Evolutionary conservation across 1,140 invertebrate genomes (phyloP).

Genomic region (Cydia splendana): DNA sequence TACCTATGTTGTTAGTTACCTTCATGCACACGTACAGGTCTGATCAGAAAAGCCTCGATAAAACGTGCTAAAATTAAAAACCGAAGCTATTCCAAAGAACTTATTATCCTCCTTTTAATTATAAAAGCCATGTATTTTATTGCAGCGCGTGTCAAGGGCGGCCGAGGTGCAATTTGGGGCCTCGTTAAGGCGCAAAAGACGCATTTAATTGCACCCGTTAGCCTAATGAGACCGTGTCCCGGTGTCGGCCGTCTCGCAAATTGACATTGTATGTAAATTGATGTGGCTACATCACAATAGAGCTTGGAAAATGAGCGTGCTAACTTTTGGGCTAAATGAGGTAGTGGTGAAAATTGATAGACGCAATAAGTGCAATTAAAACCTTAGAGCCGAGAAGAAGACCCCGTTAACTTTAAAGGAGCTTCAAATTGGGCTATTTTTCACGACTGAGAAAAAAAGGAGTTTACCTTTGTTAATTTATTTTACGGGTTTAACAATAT

Average conservation of each 20-base stretch:
- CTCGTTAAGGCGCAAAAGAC: conserved; percentile 76
- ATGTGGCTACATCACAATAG: conserved; percentile 58
- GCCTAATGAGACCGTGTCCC: conserved; percentile 73
- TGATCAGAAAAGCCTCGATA: conserved; percentile 40
- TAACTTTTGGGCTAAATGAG: neutral
- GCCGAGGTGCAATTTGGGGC: conserved; percentile 65
- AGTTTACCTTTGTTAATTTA: neutral
- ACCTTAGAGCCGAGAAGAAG: neutral
- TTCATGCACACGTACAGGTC: conserved; percentile 34
- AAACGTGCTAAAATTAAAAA: conserved; percentile 14
- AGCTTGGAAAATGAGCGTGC: conserved; percentile 32
- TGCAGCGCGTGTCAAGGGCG: conserved; percentile 59
- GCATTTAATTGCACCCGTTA: conserved; percentile 74
- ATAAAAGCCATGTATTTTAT: conserved; percentile 51
- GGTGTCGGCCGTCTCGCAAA: conserved; percentile 63
- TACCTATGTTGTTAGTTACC: too few species aligned
- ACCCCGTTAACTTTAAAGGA: neutral
- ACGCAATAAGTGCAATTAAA: neutral
- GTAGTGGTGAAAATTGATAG: neutral
- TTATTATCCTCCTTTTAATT: conserved; percentile 27
- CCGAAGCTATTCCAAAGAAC: neutral
- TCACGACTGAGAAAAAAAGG: neutral
- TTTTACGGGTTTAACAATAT: neutral
- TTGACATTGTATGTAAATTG: conserved; percentile 75
- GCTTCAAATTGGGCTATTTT: neutral